A percentile compares a stretch with the other conserved stretches of the same genome.
Evolutionary conservation across 2,797 vertebrate genomes (phyloP).

Genomic region (Agapornis canus): DNA sequence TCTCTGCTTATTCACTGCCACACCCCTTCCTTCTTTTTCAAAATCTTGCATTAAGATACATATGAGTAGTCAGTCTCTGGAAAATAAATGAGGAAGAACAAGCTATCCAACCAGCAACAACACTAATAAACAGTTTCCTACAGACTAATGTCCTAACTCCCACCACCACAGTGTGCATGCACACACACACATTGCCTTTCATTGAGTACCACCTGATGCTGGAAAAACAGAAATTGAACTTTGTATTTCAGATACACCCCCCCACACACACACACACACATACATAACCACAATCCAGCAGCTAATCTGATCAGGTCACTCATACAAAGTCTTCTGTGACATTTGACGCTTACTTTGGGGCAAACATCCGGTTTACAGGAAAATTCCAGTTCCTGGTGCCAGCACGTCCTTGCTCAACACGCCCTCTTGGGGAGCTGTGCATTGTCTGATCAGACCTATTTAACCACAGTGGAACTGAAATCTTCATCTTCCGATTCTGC

Average conservation of each 20-base stretch:
- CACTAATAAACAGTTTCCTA: not conserved
- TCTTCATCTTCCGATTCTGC: conserved; percentile 42
- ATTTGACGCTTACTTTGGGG: conserved; percentile 57
- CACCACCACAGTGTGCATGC: not conserved
- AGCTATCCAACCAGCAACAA: not conserved
- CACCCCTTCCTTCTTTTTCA: not conserved
- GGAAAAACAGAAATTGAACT: not conserved
- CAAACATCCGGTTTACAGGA: conserved; percentile 6
- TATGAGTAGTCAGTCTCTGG: not conserved
- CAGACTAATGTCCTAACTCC: not conserved
- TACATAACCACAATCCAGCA: not conserved
- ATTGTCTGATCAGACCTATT: not conserved
- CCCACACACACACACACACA: too few species aligned
- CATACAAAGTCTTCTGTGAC: not conserved
- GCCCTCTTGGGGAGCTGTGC: conserved; percentile 29
- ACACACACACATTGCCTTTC: not conserved
- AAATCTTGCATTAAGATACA: not conserved
- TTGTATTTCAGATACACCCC: not conserved
- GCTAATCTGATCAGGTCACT: not conserved
- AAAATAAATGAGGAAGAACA: not conserved
- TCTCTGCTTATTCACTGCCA: not conserved
- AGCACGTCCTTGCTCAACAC: conserved; percentile 15
- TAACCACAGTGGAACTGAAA: conserved; percentile 33
- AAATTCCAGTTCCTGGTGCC: conserved; percentile 53
- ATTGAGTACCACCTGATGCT: not conserved